Evolutionary conservation across 2,113 vertebrate species (phyloP).

Genomic region (Odobenus rosmarus): DNA sequence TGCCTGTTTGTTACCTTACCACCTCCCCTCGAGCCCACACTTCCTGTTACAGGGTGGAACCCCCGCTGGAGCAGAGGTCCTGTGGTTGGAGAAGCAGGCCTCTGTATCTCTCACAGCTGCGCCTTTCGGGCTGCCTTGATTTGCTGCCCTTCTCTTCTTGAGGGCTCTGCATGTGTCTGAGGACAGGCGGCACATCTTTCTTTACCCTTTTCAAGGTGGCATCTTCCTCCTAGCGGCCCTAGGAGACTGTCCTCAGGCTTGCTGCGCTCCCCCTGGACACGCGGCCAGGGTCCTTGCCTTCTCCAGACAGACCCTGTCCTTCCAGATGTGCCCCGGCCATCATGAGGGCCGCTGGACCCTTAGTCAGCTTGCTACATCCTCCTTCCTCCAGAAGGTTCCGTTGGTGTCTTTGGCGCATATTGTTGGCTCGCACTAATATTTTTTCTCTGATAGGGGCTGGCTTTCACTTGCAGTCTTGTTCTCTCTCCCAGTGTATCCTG

Average conservation of each 20-base stretch:
- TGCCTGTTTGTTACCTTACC: not conserved
- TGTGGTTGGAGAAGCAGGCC: not conserved
- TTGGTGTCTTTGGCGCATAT: not conserved
- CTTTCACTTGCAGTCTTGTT: not conserved
- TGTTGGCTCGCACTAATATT: rapidly evolving
- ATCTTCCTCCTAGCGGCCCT: not conserved
- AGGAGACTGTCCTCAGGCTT: not conserved
- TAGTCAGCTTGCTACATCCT: not conserved
- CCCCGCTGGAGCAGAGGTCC: not conserved
- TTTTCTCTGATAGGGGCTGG: not conserved
- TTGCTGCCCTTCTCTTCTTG: not conserved
- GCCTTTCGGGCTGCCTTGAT: not conserved
- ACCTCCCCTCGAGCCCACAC: not conserved
- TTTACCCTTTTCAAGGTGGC: not conserved
- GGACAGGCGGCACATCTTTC: not conserved
- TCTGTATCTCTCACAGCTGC: rapidly evolving
- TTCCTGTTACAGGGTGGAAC: slow-evolving; percentile 47
- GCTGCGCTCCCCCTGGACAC: rapidly evolving
- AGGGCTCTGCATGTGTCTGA: not conserved
- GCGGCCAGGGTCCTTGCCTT: not conserved
- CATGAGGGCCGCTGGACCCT: not conserved
- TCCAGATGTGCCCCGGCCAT: not conserved
- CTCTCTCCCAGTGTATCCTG: not conserved
- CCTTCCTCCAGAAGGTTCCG: not conserved
- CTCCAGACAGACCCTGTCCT: not conserved